Percentiles rank a stretch among this genome's conserved stretches.
These are phyloP conservation scores for Patella vulgata DNA, from an alignment of 1,140 invertebrate species.

Conservation along the genomic window DNA sequence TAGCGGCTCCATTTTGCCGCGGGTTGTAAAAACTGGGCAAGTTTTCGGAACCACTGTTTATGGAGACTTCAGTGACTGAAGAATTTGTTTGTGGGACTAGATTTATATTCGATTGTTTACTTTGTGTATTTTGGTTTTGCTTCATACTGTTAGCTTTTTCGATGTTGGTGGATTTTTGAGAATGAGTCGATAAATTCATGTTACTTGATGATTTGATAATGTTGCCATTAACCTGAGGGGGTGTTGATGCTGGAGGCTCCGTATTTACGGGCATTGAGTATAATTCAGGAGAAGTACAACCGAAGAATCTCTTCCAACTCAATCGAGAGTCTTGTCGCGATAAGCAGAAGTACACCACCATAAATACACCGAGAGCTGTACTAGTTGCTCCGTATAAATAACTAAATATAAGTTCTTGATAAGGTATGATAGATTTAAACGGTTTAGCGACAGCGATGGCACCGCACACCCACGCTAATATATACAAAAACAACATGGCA, in stretches of 20 bases:
- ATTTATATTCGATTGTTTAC: constrained; percentile 60
- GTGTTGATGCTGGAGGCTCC: constrained; percentile 5
- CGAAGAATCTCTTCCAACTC: constrained; percentile 56
- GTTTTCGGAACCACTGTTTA: constrained; percentile 70
- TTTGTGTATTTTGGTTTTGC: constrained; percentile 44
- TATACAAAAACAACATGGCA: constrained; percentile 78
- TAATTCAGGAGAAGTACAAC: constrained; percentile 44
- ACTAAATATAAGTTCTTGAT: constrained; percentile 82
- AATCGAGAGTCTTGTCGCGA: constrained; percentile 81
- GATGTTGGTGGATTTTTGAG: constrained; percentile 40
- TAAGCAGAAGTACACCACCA: constrained; percentile 86
- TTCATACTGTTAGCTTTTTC: constrained; percentile 49
- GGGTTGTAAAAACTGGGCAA: constrained; percentile 86
- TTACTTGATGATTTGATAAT: constrained; percentile 49
- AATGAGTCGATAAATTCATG: constrained; percentile 37
- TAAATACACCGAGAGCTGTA: constrained; percentile 80
- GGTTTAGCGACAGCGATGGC: constrained; percentile 70
- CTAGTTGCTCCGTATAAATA: constrained; percentile 79
- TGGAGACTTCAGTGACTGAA: constrained; percentile 51
- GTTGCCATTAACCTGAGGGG: constrained; percentile 52
- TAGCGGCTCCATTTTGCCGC: constrained; percentile 89
- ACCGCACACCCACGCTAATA: constrained; percentile 79
- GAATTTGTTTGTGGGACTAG: constrained; percentile 58
- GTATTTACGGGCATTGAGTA: constrained; percentile 36
- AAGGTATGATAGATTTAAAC: constrained; percentile 69